Conservation (phyloP, 2,113 vertebrate genomes). For the Crocuta crocuta region DNA sequence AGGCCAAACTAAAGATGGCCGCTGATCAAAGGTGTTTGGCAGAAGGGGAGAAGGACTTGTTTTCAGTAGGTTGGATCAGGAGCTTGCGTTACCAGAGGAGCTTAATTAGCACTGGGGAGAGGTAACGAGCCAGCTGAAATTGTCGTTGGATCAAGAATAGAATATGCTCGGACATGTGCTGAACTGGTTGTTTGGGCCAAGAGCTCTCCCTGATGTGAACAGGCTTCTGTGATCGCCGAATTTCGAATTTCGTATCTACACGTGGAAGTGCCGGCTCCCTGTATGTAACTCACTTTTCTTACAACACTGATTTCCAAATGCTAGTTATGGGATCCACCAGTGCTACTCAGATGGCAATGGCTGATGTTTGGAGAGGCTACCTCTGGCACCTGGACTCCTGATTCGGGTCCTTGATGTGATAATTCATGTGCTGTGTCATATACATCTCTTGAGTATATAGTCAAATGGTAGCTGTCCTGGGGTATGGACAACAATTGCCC, state of each 20-base stretch:
- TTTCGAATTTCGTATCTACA: background rate
- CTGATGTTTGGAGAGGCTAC: background rate
- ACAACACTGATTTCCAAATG: background rate
- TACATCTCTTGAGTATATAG: background rate
- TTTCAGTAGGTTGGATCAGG: background rate
- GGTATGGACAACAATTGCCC: background rate
- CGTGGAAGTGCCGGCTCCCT: background rate
- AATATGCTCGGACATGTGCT: background rate
- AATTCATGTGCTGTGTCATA: too few species aligned
- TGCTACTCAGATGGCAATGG: background rate
- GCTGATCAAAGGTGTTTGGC: background rate
- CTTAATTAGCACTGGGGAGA: background rate
- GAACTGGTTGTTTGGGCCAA: background rate
- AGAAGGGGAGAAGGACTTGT: background rate
- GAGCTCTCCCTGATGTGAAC: accelerated
- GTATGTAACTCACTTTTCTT: background rate
- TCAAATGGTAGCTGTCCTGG: background rate
- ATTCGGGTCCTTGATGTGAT: background rate
- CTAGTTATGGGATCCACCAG: background rate
- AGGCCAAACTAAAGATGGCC: background rate
- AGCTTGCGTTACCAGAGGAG: background rate
- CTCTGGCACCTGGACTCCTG: background rate
- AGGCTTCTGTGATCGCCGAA: background rate
- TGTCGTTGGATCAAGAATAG: background rate
- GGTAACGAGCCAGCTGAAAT: background rate